These are phyloP conservation scores for Emydura subglobosa DNA, from an alignment of 2,113 vertebrate species.

Conservation along the genomic window DNA sequence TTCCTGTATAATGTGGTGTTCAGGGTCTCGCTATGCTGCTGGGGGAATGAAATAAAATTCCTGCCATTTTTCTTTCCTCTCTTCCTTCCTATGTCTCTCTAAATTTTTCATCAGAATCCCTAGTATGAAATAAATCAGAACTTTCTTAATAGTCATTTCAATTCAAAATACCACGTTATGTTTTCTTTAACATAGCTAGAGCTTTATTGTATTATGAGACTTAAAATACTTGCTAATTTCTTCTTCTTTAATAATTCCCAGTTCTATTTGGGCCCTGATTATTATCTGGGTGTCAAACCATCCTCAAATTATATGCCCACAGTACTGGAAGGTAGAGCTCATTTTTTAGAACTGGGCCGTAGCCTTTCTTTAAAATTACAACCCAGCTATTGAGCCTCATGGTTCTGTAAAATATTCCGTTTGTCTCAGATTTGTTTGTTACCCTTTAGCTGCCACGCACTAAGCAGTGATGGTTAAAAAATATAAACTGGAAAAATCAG, in stretches of 20 bases:
- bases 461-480: constrained; percentile 72
- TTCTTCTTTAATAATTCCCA: not conserved
- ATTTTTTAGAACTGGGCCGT: not conserved
- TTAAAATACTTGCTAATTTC: not conserved
- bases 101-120: not conserved
- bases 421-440: constrained; percentile 9
- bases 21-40: not conserved
- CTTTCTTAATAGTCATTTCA: not conserved
- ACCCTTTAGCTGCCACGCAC: not conserved
- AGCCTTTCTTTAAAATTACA: not conserved
- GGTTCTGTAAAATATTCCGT: constrained; percentile 5
- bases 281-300: not conserved
- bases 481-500: constrained; percentile 75
- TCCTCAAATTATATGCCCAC: not conserved
- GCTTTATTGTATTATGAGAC: not conserved
- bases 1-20: not conserved
- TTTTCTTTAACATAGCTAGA: not conserved
- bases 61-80: not conserved
- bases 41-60: not conserved
- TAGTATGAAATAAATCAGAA: accelerated
- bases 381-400: not conserved
- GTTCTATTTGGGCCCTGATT: not conserved
- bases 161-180: not conserved
- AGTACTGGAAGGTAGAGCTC: not conserved
- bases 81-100: not conserved